Evolutionary conservation across 2,797 vertebrate genomes (phyloP).

Genomic region (Rhabdomys pumilio): DNA sequence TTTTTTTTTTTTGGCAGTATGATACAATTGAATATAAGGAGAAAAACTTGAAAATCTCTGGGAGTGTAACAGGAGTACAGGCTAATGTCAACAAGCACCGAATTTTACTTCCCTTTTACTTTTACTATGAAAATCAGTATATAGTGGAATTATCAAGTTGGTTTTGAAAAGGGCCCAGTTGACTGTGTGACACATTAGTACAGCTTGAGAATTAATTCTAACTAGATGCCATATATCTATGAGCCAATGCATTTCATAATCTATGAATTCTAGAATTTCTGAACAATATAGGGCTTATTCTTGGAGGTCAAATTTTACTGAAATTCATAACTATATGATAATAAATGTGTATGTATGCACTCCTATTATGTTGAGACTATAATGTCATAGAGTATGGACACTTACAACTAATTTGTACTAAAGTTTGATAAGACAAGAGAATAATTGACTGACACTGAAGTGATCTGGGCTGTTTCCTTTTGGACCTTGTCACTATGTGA

Average conservation of each 20-base stretch:
- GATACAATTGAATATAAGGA: constrained; percentile 8
- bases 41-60: constrained; percentile 7
- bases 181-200: not conserved
- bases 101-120: not conserved
- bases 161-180: not conserved
- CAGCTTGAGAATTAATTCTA: not conserved
- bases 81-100: not conserved
- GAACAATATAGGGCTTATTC: not conserved
- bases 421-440: constrained; percentile 25
- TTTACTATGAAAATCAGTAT: not conserved
- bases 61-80: not conserved
- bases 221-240: not conserved
- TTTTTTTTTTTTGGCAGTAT: constrained; percentile 17
- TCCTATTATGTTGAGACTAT: not conserved
- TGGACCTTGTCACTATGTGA: not conserved
- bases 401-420: not conserved
- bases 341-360: not conserved
- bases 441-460: not conserved
- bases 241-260: not conserved
- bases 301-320: not conserved
- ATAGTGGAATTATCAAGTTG: not conserved
- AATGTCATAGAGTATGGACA: not conserved
- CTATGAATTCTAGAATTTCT: not conserved
- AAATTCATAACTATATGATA: not conserved
- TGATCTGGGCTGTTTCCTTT: not conserved